Evolutionary conservation across 2,797 vertebrate genomes (phyloP).

Genomic region (Bradypodion ventrale): DNA sequence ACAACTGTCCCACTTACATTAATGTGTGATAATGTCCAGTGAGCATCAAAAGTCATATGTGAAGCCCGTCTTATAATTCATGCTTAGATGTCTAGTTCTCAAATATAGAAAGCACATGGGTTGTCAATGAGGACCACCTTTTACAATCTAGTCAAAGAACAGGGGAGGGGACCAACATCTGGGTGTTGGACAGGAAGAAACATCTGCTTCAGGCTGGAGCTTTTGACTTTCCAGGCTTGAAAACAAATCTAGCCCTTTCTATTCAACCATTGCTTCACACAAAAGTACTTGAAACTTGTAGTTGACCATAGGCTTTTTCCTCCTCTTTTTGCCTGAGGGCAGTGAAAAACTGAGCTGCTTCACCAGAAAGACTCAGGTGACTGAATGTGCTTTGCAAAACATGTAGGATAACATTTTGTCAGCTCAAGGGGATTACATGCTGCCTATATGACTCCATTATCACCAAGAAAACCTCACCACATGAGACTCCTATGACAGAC

Average conservation of each 20-base stretch:
- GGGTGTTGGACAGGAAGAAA: rapidly evolving
- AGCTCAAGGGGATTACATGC: not conserved
- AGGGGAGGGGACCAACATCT: not conserved
- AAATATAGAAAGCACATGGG: not conserved
- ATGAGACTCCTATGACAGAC: not conserved
- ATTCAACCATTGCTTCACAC: not conserved
- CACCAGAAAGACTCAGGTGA: not conserved
- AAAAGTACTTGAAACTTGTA: not conserved
- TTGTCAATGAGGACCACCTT: too few relatives aligned
- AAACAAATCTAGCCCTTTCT: not conserved
- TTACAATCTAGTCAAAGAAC: too few relatives aligned
- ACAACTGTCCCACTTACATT: not conserved
- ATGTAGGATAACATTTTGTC: slow-evolving; percentile 38
- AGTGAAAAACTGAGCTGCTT: slow-evolving; percentile 26
- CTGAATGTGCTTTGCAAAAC: not conserved
- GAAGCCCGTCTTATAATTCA: not conserved
- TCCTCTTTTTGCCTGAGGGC: slow-evolving; percentile 2
- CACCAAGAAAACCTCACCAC: slow-evolving; percentile 5
- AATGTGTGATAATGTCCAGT: not conserved
- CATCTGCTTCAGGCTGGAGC: not conserved
- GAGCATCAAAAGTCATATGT: not conserved
- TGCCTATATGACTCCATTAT: not conserved
- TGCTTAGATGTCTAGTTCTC: not conserved
- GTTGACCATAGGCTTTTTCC: rapidly evolving
- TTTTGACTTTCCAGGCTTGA: rapidly evolving